Evolutionary conservation across 35 echinoderm and acorn worm genomes (phyloP).

Genomic region (Nesometra sesokonis): DNA sequence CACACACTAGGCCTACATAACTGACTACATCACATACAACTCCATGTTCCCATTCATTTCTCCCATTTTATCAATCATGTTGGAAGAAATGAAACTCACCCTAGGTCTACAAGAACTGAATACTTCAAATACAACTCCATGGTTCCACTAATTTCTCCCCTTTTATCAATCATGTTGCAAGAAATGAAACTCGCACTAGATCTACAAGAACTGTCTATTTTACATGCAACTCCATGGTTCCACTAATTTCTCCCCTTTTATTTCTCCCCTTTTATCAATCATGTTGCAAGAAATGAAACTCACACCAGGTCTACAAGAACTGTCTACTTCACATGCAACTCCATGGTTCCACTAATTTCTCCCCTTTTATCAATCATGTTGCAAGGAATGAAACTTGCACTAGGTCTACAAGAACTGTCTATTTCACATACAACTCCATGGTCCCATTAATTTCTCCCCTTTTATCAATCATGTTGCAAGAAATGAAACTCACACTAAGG

Average conservation of each 20-base stretch:
- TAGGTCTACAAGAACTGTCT: neutral
- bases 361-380: slow-evolving; percentile 1
- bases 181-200: neutral
- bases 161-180: slow-evolving; percentile 6
- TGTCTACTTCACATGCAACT: too few relatives aligned
- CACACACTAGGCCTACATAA: neutral
- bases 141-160: neutral
- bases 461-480: slow-evolving; percentile 11
- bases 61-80: slow-evolving; percentile 2
- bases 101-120: neutral
- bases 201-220: neutral
- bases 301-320: neutral
- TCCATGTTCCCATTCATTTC: neutral
- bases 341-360: too few relatives aligned
- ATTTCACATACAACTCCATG: too few relatives aligned
- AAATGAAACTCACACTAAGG: neutral
- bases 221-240: neutral
- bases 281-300: neutral
- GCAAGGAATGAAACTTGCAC: neutral
- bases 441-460: too few relatives aligned
- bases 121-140: neutral
- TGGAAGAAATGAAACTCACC: neutral
- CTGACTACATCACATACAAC: neutral
- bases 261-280: neutral
- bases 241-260: neutral